Conservation (phyloP, 2,113 vertebrate genomes). For the Nymphicus hollandicus region DNA sequence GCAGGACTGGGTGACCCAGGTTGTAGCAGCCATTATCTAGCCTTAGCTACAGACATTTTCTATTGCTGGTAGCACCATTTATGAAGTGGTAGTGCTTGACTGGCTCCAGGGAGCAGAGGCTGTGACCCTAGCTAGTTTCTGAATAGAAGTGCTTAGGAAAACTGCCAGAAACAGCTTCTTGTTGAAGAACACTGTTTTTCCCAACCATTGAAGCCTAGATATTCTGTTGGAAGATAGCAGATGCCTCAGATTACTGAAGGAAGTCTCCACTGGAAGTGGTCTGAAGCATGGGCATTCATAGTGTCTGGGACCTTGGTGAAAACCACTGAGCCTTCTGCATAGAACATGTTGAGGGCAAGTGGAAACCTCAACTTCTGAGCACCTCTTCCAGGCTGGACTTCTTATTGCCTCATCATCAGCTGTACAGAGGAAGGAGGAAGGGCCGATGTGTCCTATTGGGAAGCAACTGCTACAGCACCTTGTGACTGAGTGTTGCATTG, state of each 20-base stretch:
- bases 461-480: conserved; percentile 20
- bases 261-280: not conserved
- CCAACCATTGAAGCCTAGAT: not conserved
- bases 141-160: not conserved
- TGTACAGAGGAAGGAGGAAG: not conserved
- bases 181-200: not conserved
- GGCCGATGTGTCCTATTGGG: not conserved
- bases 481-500: conserved; percentile 50
- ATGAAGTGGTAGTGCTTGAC: not conserved
- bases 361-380: not conserved
- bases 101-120: not conserved
- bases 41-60: not conserved
- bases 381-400: not conserved
- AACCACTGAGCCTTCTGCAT: not conserved
- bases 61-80: not conserved
- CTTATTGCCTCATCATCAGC: not conserved
- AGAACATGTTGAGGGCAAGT: not conserved
- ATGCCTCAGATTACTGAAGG: not conserved
- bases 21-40: not conserved
- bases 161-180: not conserved
- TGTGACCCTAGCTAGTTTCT: not conserved
- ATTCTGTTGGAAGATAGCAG: not conserved
- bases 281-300: not conserved
- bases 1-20: not conserved
- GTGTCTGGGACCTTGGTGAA: not conserved